Evolutionary conservation across 2,113 vertebrate genomes (phyloP).

Genomic region (Rhizomys pruinosus): DNA sequence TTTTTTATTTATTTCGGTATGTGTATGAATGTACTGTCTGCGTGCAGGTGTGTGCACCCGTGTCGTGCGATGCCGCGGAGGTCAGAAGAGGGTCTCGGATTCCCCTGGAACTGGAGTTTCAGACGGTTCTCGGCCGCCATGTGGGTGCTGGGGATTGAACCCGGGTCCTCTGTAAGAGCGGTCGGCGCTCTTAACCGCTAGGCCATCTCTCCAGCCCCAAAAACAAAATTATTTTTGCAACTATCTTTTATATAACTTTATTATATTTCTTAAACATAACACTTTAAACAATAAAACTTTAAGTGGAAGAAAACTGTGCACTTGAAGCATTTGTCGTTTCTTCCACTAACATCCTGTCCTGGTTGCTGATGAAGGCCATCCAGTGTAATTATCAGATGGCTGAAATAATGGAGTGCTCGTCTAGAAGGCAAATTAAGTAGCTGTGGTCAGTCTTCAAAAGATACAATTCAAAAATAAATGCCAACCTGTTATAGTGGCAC

Average conservation of each 20-base stretch:
- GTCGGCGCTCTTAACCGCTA: no score
- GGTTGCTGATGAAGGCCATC: neutral
- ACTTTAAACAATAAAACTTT: neutral
- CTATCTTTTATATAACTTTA: neutral
- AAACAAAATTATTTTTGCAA: neutral
- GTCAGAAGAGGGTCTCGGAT: no score
- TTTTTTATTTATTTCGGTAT: no score
- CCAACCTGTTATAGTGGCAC: neutral
- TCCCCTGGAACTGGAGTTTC: no score
- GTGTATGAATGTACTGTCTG: no score
- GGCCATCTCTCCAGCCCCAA: no score
- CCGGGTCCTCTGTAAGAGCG: no score
- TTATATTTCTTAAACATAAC: constrained; percentile 4
- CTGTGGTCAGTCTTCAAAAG: neutral
- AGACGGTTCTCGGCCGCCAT: no score
- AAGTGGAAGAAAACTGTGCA: neutral
- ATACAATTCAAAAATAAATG: neutral
- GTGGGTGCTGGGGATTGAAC: no score
- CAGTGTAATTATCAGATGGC: neutral
- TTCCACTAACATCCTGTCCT: neutral
- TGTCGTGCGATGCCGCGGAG: no score
- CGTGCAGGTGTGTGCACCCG: no score
- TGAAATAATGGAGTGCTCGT: neutral
- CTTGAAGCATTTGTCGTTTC: neutral
- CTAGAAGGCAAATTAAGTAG: neutral